A percentile compares a stretch with the other conserved stretches of the same genome.
These are phyloP conservation scores for Habroteleia sp. DNA, from an alignment of 2,888 invertebrate species.

Conservation along the genomic window DNA sequence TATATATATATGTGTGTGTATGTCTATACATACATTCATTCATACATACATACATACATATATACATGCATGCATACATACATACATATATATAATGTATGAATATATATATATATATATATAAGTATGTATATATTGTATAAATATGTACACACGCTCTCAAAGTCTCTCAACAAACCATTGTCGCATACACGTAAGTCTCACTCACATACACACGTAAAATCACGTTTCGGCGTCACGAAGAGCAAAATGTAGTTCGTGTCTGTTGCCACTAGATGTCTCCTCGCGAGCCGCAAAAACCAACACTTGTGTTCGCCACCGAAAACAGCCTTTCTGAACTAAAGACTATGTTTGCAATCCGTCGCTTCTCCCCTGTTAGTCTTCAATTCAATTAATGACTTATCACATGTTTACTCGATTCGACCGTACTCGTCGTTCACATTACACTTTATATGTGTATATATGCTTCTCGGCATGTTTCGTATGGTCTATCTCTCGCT, in stretches of 20 bases:
- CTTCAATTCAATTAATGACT: slow-evolving; percentile 77
- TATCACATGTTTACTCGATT: slow-evolving; percentile 79
- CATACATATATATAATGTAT: slow-evolving; percentile 62
- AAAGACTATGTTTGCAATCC: too few species aligned
- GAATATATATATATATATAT: slow-evolving; percentile 68
- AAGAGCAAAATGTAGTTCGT: slow-evolving; percentile 39
- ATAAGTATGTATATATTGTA: slow-evolving; percentile 74
- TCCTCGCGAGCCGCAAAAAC: slow-evolving; percentile 56
- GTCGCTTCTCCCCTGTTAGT: slow-evolving; percentile 54
- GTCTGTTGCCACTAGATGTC: slow-evolving; percentile 51
- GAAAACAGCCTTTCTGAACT: slow-evolving; percentile 12
- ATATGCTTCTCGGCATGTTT: slow-evolving; percentile 9
- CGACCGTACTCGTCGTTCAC: slow-evolving; percentile 22
- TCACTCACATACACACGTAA: slow-evolving; percentile 69
- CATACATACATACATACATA: too few species aligned
- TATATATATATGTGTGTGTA: too few species aligned
- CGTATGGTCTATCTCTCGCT: slow-evolving; percentile 25
- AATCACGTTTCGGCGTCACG: slow-evolving; percentile 39
- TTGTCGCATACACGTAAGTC: slow-evolving; percentile 69
- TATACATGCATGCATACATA: slow-evolving; percentile 69
- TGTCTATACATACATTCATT: too few species aligned
- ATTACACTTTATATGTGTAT: slow-evolving; percentile 21
- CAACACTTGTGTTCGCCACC: slow-evolving; percentile 65
- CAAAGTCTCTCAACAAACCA: slow-evolving; percentile 76
- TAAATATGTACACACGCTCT: slow-evolving; percentile 79